These are phyloP conservation scores for Erebia palarica DNA, from an alignment of 2,888 invertebrate genomes.

Conservation along the genomic window DNA sequence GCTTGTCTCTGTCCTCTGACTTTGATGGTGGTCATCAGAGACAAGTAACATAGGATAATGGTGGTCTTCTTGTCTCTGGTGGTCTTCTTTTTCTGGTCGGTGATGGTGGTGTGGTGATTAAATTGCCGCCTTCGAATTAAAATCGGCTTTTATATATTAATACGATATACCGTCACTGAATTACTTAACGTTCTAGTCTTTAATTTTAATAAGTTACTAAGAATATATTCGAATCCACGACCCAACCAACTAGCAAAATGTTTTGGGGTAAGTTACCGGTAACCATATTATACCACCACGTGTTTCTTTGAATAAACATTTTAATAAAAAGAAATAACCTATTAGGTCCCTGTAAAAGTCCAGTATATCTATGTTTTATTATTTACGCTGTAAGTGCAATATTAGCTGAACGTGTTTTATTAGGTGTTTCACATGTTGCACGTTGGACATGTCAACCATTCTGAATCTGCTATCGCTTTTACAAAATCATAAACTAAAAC, in stretches of 20 bases:
- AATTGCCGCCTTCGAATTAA: slow-evolving; percentile 6
- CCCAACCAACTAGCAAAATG: slow-evolving; percentile 55
- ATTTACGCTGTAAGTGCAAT: background rate
- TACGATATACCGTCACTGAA: background rate
- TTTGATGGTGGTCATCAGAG: too few relatives aligned
- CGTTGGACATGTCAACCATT: background rate
- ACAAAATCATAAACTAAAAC: background rate
- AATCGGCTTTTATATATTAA: background rate
- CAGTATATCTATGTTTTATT: background rate
- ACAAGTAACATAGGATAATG: too few relatives aligned
- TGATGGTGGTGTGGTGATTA: slow-evolving; percentile 1
- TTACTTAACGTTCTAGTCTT: background rate
- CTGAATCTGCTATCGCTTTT: background rate
- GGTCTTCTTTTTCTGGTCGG: too few relatives aligned
- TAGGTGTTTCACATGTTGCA: background rate
- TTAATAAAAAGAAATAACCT: background rate
- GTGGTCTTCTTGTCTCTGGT: too few relatives aligned
- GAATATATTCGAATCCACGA: background rate
- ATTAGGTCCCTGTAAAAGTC: background rate
- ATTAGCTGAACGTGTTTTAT: background rate
- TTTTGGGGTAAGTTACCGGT: slow-evolving; percentile 76
- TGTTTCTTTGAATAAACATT: slow-evolving; percentile 46
- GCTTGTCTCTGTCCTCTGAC: too few relatives aligned
- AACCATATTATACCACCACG: slow-evolving; percentile 64
- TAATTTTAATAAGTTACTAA: background rate